Conservation (phyloP, 2,797 vertebrate species). For the Molossus alvarezi region DNA sequence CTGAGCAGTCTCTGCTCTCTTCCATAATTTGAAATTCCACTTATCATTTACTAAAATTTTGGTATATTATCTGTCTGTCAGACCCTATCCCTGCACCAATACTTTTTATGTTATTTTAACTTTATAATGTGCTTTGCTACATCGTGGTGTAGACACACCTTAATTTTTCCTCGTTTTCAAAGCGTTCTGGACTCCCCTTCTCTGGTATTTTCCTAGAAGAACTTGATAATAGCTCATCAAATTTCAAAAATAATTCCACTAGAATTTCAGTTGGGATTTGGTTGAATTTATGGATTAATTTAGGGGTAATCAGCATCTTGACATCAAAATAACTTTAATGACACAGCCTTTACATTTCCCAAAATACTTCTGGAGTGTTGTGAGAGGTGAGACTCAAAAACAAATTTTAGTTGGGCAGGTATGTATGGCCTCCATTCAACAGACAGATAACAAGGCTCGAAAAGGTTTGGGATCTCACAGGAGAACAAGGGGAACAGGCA, state of each 20-base stretch:
- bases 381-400: slow-evolving; percentile 33
- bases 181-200: neutral
- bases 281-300: neutral
- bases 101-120: neutral
- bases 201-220: slow-evolving; percentile 33
- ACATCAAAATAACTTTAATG: slow-evolving; percentile 56
- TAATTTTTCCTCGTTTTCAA: slow-evolving; percentile 14
- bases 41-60: slow-evolving; percentile 11
- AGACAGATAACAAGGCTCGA: neutral
- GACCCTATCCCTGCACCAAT: neutral
- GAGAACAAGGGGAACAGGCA: neutral
- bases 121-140: neutral
- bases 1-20: neutral
- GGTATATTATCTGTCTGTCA: neutral
- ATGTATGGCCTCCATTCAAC: neutral
- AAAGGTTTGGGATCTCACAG: neutral
- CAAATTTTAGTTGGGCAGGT: neutral
- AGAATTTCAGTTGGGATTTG: neutral
- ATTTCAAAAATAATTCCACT: slow-evolving; percentile 60
- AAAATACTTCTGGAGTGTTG: neutral
- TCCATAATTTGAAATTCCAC: neutral
- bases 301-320: neutral
- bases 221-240: slow-evolving; percentile 5
- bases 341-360: neutral
- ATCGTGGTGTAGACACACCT: neutral